Base-by-base conservation (phyloP, 2,888 invertebrate genomes). In the Hypsopygia costalis region DNA sequence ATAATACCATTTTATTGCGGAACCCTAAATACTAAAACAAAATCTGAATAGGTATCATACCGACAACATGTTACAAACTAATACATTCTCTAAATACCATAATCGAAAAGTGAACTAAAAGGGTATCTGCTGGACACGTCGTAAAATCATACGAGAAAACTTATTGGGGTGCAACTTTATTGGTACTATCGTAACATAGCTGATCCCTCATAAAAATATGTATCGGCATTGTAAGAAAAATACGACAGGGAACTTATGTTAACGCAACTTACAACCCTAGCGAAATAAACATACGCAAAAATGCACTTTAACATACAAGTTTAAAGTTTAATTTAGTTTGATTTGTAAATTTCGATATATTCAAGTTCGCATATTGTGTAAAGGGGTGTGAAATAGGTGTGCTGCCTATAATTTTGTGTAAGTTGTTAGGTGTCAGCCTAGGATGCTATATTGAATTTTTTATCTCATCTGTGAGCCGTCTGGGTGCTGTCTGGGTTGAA, bases 131-230 rank as follows among this genome's bases (percentile, higher is more conserved):
- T 72, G 73, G 79, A 73, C 73, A 73, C 61, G 59, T 73, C 78
- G 72, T 85, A 82, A 83, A 83, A 79, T 63, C 62, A 65, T 68
- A 76, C 67, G 69, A 67, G 66, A 69, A 76, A 80, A 78, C 79
- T 77, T 81, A 81, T 83, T 83, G 77, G 69, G 61, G 58, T 65
- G 69, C 69, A 67, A 80, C 64, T 83, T 83, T 85, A 85, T 83
- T 78, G 78, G 64, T 68, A 67, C 69, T 80, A 75, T 81, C 80
- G 77, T 76, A 75, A 78, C 75, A 78, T 74, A 61, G 71, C 79
- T 80, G 78, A 81, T 79, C 81, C 81, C 69, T 75, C 77, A 74
- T 83, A 83, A 85, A 85, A 85, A 81, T 80, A 81, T 81, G 81
- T 78, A 76, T 77, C 75, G 70, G 73, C 66, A 76, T 79, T 81